These are phyloP conservation scores for Trichopria drosophilae DNA, from an alignment of 2,888 invertebrate genomes.

Conservation along the genomic window DNA sequence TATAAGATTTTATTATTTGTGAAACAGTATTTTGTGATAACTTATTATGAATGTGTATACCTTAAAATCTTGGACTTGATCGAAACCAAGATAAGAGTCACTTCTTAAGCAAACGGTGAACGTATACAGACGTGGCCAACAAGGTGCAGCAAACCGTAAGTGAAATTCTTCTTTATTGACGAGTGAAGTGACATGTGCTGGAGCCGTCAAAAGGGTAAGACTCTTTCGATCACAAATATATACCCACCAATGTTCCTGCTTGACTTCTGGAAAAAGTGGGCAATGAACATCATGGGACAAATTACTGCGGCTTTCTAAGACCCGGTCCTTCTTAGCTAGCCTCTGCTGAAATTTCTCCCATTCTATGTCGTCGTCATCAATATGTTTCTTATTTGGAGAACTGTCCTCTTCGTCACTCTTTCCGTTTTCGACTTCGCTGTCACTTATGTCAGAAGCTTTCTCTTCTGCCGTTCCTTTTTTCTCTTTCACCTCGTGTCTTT, in stretches of 20 bases:
- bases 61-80: slow-evolving; percentile 92
- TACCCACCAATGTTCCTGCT: slow-evolving; percentile 99
- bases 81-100: slow-evolving; percentile 97
- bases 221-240: slow-evolving; percentile 96
- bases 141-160: slow-evolving; percentile 90
- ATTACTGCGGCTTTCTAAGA: slow-evolving; percentile 89
- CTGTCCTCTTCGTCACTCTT: slow-evolving; percentile 61
- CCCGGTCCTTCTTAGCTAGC: slow-evolving; percentile 81
- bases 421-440: slow-evolving; percentile 58
- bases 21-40: too few relatives aligned
- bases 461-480: slow-evolving; percentile 1
- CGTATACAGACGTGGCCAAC: slow-evolving; percentile 88
- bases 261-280: slow-evolving; percentile 91
- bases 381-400: slow-evolving; percentile 64
- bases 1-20: too few relatives aligned
- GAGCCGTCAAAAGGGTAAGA: slow-evolving; percentile 86
- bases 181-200: slow-evolving; percentile 91
- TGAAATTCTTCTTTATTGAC: slow-evolving; percentile 88
- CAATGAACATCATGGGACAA: slow-evolving; percentile 96
- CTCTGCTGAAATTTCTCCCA: slow-evolving; percentile 89
- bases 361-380: slow-evolving; percentile 78
- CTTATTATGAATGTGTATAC: slow-evolving; percentile 55
- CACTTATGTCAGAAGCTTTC: slow-evolving; percentile 48
- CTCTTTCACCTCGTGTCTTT: slow-evolving; percentile 24
- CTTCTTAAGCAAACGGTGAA: slow-evolving; percentile 86